phyloP scores from a whole-genome alignment of 2,797 vertebrate genomes.

The Enteromius radiatus region DNA sequence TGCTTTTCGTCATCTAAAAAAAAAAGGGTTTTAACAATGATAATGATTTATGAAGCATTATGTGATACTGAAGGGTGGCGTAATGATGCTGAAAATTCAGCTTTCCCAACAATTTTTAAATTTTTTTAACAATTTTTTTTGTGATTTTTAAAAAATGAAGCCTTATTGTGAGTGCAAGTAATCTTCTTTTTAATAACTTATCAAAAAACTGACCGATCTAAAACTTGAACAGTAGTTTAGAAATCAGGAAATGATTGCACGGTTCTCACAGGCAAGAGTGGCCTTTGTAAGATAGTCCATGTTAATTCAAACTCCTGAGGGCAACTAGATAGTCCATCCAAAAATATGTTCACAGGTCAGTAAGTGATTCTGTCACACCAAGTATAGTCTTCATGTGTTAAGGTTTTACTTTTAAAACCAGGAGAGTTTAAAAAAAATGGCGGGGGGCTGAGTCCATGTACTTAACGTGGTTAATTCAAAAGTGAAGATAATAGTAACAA shows the following conservation, averaged over 20 bases:
- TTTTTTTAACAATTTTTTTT: too few species aligned
- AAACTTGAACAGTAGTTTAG: too few species aligned
- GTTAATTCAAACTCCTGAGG: background rate
- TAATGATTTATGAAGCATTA: background rate
- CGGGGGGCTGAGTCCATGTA: background rate
- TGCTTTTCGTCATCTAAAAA: too few species aligned
- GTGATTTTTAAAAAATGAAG: background rate
- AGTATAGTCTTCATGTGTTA: background rate
- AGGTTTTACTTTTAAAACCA: background rate
- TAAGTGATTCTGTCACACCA: background rate
- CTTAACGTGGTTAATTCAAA: background rate
- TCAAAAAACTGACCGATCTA: too few species aligned
- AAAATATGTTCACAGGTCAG: background rate
- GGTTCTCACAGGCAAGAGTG: background rate
- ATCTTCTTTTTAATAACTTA: background rate
- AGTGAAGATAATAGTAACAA: background rate
- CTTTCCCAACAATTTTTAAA: background rate
- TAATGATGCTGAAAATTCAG: background rate
- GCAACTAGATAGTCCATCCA: slow-evolving; percentile 9
- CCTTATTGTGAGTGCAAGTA: background rate
- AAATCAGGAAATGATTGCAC: background rate
- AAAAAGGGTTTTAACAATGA: background rate
- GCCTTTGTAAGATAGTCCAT: background rate
- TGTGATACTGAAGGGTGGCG: background rate
- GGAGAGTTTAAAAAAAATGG: background rate